These are phyloP conservation scores for Epizoanthus rinbou DNA, from an alignment of 92 coral and sea anemone genomes.

Conservation along the genomic window DNA sequence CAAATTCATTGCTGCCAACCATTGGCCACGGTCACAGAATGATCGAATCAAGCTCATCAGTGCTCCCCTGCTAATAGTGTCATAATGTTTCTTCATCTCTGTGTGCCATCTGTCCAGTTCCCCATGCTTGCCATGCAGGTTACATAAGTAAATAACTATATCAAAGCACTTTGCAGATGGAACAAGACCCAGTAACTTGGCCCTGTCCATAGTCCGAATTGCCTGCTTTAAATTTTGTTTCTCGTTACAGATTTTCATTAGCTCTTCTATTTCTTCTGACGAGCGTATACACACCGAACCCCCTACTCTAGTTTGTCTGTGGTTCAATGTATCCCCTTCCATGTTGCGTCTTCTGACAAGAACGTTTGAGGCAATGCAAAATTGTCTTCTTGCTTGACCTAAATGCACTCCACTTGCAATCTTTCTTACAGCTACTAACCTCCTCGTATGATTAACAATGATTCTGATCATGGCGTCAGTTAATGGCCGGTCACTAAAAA, in stretches of 20 bases:
- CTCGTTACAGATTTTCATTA: conserved; percentile 17
- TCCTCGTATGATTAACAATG: too few species aligned
- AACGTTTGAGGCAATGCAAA: background rate
- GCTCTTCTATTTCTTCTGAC: background rate
- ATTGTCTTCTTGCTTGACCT: background rate
- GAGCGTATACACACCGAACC: conserved; percentile 1
- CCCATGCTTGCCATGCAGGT: conserved; percentile 53
- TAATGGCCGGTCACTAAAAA: too few species aligned
- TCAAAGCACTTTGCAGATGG: conserved; percentile 56
- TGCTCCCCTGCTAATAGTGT: conserved; percentile 78
- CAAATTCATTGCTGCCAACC: conserved; percentile 60
- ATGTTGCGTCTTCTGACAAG: background rate
- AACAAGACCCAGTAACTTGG: conserved; percentile 27
- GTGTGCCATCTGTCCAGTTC: conserved; percentile 68
- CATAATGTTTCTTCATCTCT: conserved; percentile 54
- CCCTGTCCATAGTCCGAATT: conserved; percentile 15
- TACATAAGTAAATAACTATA: conserved; percentile 59
- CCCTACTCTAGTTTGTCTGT: background rate
- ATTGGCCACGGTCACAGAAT: conserved; percentile 71
- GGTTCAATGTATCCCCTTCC: background rate
- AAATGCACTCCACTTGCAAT: background rate
- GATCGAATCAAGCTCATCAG: conserved; percentile 79
- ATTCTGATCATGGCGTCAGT: too few species aligned
- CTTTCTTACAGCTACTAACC: too few species aligned
- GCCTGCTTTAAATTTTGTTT: conserved; percentile 25